Base-by-base conservation (phyloP, 1,140 invertebrate species). In the Fopius arisanus region DNA sequence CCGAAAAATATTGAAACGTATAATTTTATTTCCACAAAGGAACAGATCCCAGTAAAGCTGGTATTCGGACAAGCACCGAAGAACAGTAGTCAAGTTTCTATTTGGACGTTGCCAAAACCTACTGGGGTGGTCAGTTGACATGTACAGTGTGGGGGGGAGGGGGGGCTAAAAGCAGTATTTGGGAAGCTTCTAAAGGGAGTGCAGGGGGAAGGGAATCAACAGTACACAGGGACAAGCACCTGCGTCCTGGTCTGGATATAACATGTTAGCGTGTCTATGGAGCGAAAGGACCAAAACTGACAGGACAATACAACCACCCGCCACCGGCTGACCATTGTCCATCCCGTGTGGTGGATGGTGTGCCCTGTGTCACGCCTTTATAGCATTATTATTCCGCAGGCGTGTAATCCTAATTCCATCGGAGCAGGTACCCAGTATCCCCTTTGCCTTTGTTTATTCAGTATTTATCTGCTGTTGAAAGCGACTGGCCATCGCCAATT, bases 281-380 rank as follows among this genome's bases (percentile, higher is more conserved):
- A 59, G 23, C 54, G 23, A 59, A 19, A 59, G 23, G 54, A 28
- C 54, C 54, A 65, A 76, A 80, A 78, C 75, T 78, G 74, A 67
- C 75, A 74, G 77, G 71, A 80, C 79, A 82, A 82, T 82, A 65
- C 65, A 72, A 78, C 78, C 81, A 82, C 81, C 80, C 80, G 79
- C 75, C 78, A 82, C 71, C 75, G 73, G 40, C 69, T 81, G 81
- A 79, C 80, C 80, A 82, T 82, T 82, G 81, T 81, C 75, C 78
- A 75, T 74, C 62, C 48, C 41, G 21, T 65, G 72, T 68, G 41
- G 69, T 72, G 70, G 28, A 29, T 69, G 72, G 63, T 33, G 72
- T 72, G 66, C 41, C 59, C 69, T 72, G 69, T 77, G 75, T 76
- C 75, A 73, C 77, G 23, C 73, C 28, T 78, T 74, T 73, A 79